Base-by-base conservation (phyloP, 2,113 vertebrate species). In the Petrocephalus microphthalmus region DNA sequence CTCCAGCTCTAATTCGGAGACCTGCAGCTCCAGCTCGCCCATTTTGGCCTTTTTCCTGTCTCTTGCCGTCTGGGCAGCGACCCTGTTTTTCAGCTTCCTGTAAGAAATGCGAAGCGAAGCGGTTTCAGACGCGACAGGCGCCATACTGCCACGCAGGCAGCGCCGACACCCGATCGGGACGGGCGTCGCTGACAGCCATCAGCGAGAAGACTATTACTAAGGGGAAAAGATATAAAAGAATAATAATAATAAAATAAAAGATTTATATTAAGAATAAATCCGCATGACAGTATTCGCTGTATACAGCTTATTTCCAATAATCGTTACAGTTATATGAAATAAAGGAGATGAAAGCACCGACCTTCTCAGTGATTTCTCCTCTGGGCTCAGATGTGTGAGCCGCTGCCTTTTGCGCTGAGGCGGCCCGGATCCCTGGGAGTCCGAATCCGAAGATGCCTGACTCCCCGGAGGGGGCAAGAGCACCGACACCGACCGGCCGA, bases 1-100 rank as follows among this genome's bases (percentile, higher is more conserved):
- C 97, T 99, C 96, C 74, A 96, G 94, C 92, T 99, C 98, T 94
- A 98, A 91, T 92, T 98, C 97, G 7, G 97, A 85, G 85, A 99
- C 98, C 93, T 99, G 98, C 89, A 97, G 97, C 89, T 99, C 98
- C 94, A 99, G 93, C 89, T 99, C 97, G 6, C 96, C 95, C 98
- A 99, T 99, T 90, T 98, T 96, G 42, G 98, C 98, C 93, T 99
- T 99, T 94, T 99, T 99, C 91, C 98, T 95, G 94, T 99, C 98
- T 90, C 98, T 95, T 60, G 98, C 98, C 0, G 98, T 99, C 94
- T 99, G 98, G 20, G 98, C 98, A 64, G 98, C 98, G 71, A 99
- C 98, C 91, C 98, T 95, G 95, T 99, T 99, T 95, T 99, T 99
- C 20, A 99, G 93, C 94, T 99, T 99, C 96, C 98, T 99, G 87